These are phyloP conservation scores for Tetramorium simillimum DNA, from an alignment of 1,140 invertebrate genomes.

Conservation along the genomic window DNA sequence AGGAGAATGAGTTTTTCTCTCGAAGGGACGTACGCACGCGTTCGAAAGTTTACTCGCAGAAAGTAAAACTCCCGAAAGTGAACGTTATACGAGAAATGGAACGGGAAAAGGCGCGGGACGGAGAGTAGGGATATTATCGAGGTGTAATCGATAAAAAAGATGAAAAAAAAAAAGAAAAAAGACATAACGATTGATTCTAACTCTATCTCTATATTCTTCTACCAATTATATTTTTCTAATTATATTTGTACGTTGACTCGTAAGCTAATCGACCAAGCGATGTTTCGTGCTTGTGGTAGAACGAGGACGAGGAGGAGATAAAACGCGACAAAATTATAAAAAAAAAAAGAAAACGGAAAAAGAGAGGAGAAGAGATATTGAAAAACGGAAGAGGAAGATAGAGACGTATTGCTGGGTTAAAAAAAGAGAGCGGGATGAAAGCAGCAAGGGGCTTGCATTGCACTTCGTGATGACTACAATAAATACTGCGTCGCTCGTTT, in stretches of 20 bases:
- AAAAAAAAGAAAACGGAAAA: conserved; percentile 26
- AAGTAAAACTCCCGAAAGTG: conserved; percentile 28
- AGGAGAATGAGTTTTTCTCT: background rate
- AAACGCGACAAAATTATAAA: conserved; percentile 40
- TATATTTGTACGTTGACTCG: conserved; percentile 86
- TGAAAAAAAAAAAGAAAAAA: conserved; percentile 50
- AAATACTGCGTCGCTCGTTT: conserved; percentile 35
- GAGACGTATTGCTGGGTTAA: background rate
- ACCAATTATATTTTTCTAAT: conserved; percentile 86
- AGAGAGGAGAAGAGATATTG: background rate
- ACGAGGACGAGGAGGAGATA: conserved; percentile 46
- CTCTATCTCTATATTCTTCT: conserved; percentile 86
- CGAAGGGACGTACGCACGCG: background rate
- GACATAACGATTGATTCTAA: conserved; percentile 78
- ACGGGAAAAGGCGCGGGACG: background rate
- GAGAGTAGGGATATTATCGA: conserved; percentile 49
- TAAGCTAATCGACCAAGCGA: conserved; percentile 82
- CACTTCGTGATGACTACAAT: conserved; percentile 52
- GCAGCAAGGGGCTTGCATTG: conserved; percentile 26
- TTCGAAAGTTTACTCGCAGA: background rate
- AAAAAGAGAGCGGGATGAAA: conserved; percentile 43
- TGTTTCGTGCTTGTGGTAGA: conserved; percentile 77
- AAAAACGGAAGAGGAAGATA: background rate
- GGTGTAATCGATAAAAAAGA: conserved; percentile 54
- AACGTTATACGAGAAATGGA: background rate